Percentiles rank a stretch among this genome's conserved stretches.
phyloP scores from a whole-genome alignment of 2,113 vertebrate species.

The Syrmaticus mikado region DNA sequence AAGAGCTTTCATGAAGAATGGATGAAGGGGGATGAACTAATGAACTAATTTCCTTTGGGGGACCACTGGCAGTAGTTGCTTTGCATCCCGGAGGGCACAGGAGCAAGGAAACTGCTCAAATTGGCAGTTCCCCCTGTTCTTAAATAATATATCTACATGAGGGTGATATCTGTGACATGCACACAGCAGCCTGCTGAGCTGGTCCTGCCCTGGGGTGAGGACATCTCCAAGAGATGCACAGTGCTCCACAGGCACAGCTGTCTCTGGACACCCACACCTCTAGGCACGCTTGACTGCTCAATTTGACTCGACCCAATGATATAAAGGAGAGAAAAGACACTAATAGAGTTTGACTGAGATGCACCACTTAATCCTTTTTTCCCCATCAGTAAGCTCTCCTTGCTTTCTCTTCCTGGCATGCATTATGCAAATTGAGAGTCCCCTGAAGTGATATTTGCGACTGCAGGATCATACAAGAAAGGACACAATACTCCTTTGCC shows the following conservation, averaged over 20 bases:
- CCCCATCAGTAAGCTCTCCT: slow-evolving; percentile 57
- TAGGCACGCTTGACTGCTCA: slow-evolving; percentile 63
- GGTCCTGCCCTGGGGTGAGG: neutral
- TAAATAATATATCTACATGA: neutral
- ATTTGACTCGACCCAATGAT: slow-evolving; percentile 42
- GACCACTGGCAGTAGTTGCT: neutral
- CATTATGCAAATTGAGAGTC: slow-evolving; percentile 67
- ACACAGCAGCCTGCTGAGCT: neutral
- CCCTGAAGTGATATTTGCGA: slow-evolving; percentile 70
- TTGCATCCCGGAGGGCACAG: neutral
- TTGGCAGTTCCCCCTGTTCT: neutral
- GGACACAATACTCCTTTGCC: slow-evolving; percentile 44
- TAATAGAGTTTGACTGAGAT: slow-evolving; percentile 63
- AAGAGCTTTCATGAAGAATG: neutral
- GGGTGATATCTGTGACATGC: neutral
- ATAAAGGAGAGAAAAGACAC: slow-evolving; percentile 54
- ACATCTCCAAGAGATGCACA: neutral
- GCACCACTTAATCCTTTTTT: slow-evolving; percentile 66
- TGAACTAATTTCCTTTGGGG: neutral
- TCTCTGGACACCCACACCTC: slow-evolving; percentile 40
- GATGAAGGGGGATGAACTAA: neutral
- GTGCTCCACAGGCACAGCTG: neutral
- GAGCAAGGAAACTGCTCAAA: neutral
- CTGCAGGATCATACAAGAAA: slow-evolving; percentile 58
- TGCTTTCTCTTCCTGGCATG: slow-evolving; percentile 55